phyloP scores from a whole-genome alignment of 2,888 invertebrate species.

The Pterostichus madidus region DNA sequence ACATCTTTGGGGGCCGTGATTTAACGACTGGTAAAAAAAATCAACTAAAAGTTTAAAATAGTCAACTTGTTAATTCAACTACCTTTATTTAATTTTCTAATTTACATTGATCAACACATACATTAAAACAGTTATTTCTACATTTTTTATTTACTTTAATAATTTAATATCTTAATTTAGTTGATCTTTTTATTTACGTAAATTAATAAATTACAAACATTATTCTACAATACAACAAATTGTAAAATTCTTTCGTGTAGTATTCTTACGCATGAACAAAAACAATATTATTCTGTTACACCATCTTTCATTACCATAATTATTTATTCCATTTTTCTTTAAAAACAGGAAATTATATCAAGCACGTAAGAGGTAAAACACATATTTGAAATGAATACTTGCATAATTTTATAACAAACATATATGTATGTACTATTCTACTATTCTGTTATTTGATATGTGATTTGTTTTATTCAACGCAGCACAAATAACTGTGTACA shows the following conservation, averaged over 20 bases:
- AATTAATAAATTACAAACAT: not conserved
- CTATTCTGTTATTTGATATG: constrained; percentile 3
- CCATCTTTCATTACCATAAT: constrained; percentile 10
- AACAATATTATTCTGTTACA: constrained; percentile 19
- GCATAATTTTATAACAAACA: constrained; percentile 35
- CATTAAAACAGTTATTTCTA: too few relatives aligned
- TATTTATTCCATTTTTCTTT: constrained; percentile 13
- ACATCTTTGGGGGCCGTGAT: too few relatives aligned
- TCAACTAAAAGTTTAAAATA: too few relatives aligned
- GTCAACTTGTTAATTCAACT: too few relatives aligned
- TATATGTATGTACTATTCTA: not conserved
- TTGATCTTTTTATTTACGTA: not conserved
- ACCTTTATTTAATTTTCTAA: too few relatives aligned
- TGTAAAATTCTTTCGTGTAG: not conserved
- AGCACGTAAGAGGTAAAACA: constrained; percentile 22
- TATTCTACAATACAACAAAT: not conserved
- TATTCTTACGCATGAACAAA: not conserved
- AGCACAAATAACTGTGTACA: constrained; percentile 31
- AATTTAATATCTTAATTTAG: too few relatives aligned
- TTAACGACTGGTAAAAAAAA: too few relatives aligned
- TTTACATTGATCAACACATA: too few relatives aligned
- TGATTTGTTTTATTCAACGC: constrained; percentile 3
- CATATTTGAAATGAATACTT: constrained; percentile 28
- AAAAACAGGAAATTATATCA: constrained; percentile 35
- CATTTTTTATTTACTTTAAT: too few relatives aligned